Evolutionary conservation across 2,888 invertebrate species (phyloP).

Genomic region (Drosophila mettleri): DNA sequence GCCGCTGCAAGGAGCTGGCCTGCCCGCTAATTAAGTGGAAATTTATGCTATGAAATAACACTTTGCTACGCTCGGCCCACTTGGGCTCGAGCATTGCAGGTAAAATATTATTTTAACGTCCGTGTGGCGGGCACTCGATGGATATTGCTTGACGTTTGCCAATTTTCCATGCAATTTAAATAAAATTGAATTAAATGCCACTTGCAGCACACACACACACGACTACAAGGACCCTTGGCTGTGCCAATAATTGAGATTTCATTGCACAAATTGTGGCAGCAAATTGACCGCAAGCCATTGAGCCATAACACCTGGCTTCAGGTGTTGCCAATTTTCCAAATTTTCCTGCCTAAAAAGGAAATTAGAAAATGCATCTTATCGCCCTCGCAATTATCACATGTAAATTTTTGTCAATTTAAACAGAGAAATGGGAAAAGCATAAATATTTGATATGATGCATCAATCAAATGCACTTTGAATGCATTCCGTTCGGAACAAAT

Average conservation of each 20-base stretch:
- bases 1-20: not conserved
- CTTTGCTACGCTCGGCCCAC: constrained; percentile 33
- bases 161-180: constrained; percentile 74
- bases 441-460: not conserved
- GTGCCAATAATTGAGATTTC: constrained; percentile 59
- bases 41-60: constrained; percentile 75
- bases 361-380: not conserved
- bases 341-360: not conserved
- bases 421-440: not conserved
- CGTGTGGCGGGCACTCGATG: constrained; percentile 26
- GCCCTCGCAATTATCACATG: constrained; percentile 1
- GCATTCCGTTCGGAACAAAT: not conserved
- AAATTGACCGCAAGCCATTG: constrained; percentile 48
- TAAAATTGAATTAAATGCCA: constrained; percentile 73
- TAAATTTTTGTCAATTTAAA: constrained; percentile 3
- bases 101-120: constrained; percentile 68
- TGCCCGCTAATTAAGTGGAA: constrained; percentile 74
- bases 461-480: constrained; percentile 1
- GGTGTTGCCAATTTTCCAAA: constrained; percentile 35
- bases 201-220: constrained; percentile 26
- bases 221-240: constrained; percentile 7
- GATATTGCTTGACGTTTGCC: constrained; percentile 37
- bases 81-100: constrained; percentile 48
- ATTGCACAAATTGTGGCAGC: constrained; percentile 40
- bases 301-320: constrained; percentile 25